Evolutionary conservation across 2,113 vertebrate species (phyloP), one percentile per base, ranked within the genome.

Genomic region (Zootoca vivipara): DNA sequence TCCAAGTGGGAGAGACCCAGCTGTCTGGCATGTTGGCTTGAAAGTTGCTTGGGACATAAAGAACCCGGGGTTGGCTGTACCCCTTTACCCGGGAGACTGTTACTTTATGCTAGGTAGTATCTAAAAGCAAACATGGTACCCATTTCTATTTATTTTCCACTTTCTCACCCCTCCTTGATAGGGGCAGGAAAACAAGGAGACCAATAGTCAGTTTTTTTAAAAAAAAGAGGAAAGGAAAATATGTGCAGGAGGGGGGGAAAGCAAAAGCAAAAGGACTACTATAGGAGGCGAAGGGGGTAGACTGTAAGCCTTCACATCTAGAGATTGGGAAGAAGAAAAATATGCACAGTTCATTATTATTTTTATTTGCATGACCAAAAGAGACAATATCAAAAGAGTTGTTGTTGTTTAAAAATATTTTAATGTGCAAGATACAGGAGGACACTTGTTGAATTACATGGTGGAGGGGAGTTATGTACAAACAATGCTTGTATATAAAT

Each of bases 1-100:
- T 30, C 88, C 95, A 2, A 93, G 96, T 93, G 98, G 98, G 88
- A 95, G 97, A 96, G 97, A 98, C 75, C 97, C 96, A 64, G 94
- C 96, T 7, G 94, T 95, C 83, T 99, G 99, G 99, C 97, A 98
- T 0, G 96, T 99, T 2, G 98, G 98, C 75, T 96, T 99, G 85
- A 99, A 99, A 95, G 98, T 99, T 24, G 99, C 99, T 0, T 99
- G 99, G 99, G 98, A 99, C 96, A 99, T 99, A 89, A 97, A 98
- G 94, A 99, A 99, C 8, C 98, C 99, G 70, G 99, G 99, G n/a
- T 96, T 99, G 91, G 97, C 97, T 70, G 88, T 99, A n/a, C 98
- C 99, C 0, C 98, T 99, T 93, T 96, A 96, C 93, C 98, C 97
- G 77, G 98, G 98, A 96, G 99, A 99, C 96, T 98, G 98, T 96